Conservation (phyloP, 2,113 vertebrate genomes). For the Vanacampus margaritifer region DNA sequence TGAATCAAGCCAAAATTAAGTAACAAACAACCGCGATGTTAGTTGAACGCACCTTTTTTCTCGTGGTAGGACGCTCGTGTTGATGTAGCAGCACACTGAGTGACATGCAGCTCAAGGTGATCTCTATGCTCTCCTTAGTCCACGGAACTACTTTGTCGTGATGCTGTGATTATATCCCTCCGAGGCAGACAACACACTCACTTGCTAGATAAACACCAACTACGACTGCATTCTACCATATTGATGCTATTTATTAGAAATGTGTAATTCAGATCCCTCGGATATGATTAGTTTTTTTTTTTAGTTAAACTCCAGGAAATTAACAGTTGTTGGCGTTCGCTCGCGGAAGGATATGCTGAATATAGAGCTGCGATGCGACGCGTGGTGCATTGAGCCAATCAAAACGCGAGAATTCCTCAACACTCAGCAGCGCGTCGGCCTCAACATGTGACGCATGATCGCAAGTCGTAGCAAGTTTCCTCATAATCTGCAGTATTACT, state of each 20-base stretch:
- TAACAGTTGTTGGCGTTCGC: neutral
- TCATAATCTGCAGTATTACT: neutral
- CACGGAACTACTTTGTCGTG: conserved; percentile 66
- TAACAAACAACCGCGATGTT: neutral
- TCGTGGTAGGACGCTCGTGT: neutral
- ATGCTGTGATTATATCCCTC: conserved; percentile 58
- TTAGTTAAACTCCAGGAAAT: neutral
- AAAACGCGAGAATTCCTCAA: conserved; percentile 13
- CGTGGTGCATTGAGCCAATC: conserved; percentile 57
- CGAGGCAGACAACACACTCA: conserved; percentile 25
- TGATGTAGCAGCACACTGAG: conserved; percentile 34
- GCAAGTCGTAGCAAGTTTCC: conserved; percentile 11
- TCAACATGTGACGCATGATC: conserved; percentile 50
- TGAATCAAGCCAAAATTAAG: neutral
- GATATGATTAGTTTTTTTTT: neutral
- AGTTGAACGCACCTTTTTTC: conserved; percentile 55
- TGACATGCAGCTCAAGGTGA: conserved; percentile 67
- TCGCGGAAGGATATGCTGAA: neutral
- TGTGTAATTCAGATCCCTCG: neutral
- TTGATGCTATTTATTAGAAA: neutral
- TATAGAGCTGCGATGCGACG: neutral
- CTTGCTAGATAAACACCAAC: neutral
- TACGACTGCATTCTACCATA: neutral
- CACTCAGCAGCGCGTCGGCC: conserved; percentile 6
- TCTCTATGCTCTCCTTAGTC: conserved; percentile 26